Evolutionary conservation across 1,140 invertebrate species (phyloP).

Genomic region (Drosophila ananassae): DNA sequence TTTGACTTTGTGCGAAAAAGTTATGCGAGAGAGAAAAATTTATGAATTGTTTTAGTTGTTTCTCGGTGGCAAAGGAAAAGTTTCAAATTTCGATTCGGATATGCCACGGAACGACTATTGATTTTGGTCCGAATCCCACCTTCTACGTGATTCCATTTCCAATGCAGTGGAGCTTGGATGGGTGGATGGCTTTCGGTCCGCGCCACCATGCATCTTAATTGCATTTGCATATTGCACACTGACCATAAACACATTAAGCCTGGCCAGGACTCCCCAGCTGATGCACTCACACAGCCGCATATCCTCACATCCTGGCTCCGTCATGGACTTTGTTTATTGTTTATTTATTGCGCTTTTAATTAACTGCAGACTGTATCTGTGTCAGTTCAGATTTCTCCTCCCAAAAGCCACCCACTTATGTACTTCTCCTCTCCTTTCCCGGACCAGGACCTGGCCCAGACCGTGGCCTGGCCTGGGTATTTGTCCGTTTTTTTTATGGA

Average conservation of each 20-base stretch:
- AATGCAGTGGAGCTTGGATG: constrained; percentile 19
- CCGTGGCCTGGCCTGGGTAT: not conserved
- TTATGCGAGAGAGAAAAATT: not conserved
- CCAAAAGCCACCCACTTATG: constrained; percentile 7
- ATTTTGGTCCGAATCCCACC: constrained; percentile 24
- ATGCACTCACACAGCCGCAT: constrained; percentile 16
- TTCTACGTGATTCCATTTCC: constrained; percentile 47
- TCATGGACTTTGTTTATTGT: constrained; percentile 54
- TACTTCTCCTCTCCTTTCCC: not conserved
- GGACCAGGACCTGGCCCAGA: no score
- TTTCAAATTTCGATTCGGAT: constrained; percentile 3
- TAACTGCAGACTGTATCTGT: constrained; percentile 36
- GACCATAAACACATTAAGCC: constrained; percentile 58
- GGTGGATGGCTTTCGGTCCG: constrained; percentile 8
- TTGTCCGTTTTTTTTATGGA: constrained; percentile 30
- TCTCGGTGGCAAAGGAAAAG: constrained; percentile 7
- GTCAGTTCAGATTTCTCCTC: constrained; percentile 19
- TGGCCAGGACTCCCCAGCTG: constrained; percentile 10
- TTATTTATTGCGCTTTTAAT: constrained; percentile 56
- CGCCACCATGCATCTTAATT: constrained; percentile 59
- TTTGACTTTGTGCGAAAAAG: constrained; percentile 4
- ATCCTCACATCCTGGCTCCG: constrained; percentile 1
- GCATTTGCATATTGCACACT: constrained; percentile 71
- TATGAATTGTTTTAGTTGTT: constrained; percentile 8
- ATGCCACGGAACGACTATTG: constrained; percentile 17